Percentiles rank a stretch among this genome's conserved stretches.
Evolutionary conservation across 2,113 vertebrate genomes (phyloP).

Genomic region (Ageneiosus marmoratus): DNA sequence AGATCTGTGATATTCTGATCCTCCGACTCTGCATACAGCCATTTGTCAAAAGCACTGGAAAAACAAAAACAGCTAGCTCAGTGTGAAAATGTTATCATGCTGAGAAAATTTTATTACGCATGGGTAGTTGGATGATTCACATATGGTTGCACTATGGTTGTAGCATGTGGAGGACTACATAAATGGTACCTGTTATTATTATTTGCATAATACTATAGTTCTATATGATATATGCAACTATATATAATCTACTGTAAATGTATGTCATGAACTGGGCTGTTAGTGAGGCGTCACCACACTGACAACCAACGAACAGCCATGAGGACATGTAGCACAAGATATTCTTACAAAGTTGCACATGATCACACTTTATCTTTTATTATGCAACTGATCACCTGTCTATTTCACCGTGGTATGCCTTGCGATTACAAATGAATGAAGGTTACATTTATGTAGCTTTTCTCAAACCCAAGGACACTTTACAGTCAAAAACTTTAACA

Average conservation of each 20-base stretch:
- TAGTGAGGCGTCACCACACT: background rate
- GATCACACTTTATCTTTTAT: background rate
- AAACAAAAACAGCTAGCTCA: conserved; percentile 30
- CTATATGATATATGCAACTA: background rate
- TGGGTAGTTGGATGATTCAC: background rate
- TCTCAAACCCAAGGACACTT: too few species aligned
- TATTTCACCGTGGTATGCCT: background rate
- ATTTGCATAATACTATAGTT: conserved; percentile 8
- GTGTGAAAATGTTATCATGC: conserved; percentile 18
- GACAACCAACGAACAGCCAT: conserved; percentile 12
- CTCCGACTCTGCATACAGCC: conserved; percentile 61
- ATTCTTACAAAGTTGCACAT: background rate
- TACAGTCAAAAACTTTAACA: too few species aligned
- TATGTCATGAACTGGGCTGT: background rate
- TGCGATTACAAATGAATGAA: too few species aligned
- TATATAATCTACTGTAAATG: background rate
- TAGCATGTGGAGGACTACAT: background rate
- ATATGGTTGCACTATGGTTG: conserved; percentile 2
- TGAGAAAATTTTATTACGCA: conserved; percentile 16
- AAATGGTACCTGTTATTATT: background rate
- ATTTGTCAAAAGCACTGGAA: conserved; percentile 62
- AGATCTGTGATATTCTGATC: conserved; percentile 62
- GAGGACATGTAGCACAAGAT: background rate
- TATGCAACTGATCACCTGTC: background rate
- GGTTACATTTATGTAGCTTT: background rate